Evolutionary conservation across 2,888 invertebrate species (phyloP).

Genomic region (Sinopyrophorus schimmeli): DNA sequence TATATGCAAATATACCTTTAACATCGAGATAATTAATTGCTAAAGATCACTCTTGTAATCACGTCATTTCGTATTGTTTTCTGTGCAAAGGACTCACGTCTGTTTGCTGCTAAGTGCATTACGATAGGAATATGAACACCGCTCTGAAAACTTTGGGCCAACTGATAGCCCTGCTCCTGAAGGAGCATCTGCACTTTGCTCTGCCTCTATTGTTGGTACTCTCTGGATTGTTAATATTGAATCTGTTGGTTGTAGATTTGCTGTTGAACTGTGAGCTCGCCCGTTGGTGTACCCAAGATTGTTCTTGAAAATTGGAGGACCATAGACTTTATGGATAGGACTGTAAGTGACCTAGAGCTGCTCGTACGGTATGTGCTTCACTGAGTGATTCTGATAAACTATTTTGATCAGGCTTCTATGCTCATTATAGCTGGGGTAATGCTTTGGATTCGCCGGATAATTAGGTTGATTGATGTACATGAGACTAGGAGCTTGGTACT

Average conservation of each 20-base stretch:
- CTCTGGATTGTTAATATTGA: slow-evolving; percentile 44
- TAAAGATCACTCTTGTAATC: slow-evolving; percentile 29
- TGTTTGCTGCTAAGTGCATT: slow-evolving; percentile 44
- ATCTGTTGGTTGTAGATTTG: slow-evolving; percentile 47
- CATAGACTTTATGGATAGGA: slow-evolving; percentile 43
- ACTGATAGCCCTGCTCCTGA: slow-evolving; percentile 44
- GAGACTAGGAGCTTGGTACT: slow-evolving; percentile 48
- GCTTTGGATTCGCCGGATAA: slow-evolving; percentile 37
- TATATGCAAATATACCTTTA: slow-evolving; percentile 20
- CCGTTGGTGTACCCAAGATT: slow-evolving; percentile 45
- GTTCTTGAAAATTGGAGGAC: slow-evolving; percentile 34
- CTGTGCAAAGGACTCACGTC: slow-evolving; percentile 42
- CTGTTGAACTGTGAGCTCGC: slow-evolving; percentile 46
- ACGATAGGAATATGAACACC: slow-evolving; percentile 49
- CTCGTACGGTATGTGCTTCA: slow-evolving; percentile 46
- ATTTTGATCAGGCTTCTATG: slow-evolving; percentile 43
- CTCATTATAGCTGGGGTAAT: slow-evolving; percentile 44
- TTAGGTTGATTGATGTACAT: slow-evolving; percentile 45
- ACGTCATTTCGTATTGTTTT: slow-evolving; percentile 41
- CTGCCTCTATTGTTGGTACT: slow-evolving; percentile 49
- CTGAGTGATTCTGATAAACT: slow-evolving; percentile 40
- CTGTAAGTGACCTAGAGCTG: slow-evolving; percentile 33
- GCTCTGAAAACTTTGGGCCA: slow-evolving; percentile 44
- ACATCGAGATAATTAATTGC: slow-evolving; percentile 19
- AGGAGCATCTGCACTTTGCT: slow-evolving; percentile 47